Conservation (phyloP, 2,888 invertebrate species). For the Drosophila anomelani region DNA sequence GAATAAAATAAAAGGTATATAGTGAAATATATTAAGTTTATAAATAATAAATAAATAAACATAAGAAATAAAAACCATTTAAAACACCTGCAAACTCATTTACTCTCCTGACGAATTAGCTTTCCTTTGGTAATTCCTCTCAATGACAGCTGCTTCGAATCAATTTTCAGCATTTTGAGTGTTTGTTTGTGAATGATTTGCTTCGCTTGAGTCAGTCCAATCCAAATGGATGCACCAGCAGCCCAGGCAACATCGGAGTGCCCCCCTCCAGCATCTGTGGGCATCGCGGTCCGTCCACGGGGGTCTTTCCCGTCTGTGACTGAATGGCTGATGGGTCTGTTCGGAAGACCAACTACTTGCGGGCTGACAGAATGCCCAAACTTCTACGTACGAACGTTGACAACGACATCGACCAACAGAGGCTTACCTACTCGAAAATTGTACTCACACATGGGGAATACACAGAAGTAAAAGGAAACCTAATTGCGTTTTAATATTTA, state of each 20-base stretch:
- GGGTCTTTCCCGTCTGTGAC: conserved; percentile 48
- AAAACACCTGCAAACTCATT: background rate
- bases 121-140: background rate
- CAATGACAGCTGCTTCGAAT: conserved; percentile 31
- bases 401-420: conserved; percentile 22
- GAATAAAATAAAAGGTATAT: background rate
- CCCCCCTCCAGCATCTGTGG: conserved; percentile 28
- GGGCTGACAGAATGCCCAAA: conserved; percentile 62
- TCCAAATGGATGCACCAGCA: conserved; percentile 11
- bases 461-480: background rate
- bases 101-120: background rate
- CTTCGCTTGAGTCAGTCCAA: conserved; percentile 13
- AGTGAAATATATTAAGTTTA: no score
- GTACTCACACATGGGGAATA: conserved; percentile 11
- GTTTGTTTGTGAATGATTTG: conserved; percentile 34
- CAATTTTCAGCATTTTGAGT: conserved; percentile 21
- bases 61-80: background rate
- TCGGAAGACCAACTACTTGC: conserved; percentile 27
- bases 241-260: conserved; percentile 6
- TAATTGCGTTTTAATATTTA: background rate
- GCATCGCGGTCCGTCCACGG: conserved; percentile 32
- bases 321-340: conserved; percentile 47
- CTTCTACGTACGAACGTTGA: conserved; percentile 42
- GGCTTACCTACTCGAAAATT: conserved; percentile 10
- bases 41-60: background rate